phyloP scores from a whole-genome alignment of 2,888 invertebrate genomes.

The Acronicta leporina region DNA sequence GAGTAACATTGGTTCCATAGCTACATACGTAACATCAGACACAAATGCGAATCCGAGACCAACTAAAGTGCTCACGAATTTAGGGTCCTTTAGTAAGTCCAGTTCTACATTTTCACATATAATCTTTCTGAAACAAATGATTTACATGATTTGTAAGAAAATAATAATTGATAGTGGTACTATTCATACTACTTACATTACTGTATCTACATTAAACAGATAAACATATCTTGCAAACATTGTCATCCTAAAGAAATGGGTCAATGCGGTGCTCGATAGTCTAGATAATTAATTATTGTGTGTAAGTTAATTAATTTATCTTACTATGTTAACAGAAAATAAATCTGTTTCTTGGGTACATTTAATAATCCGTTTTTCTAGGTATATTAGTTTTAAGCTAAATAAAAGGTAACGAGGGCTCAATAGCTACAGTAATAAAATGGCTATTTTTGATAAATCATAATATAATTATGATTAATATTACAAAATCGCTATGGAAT shows the following conservation, averaged over 20 bases:
- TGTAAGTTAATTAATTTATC: no score
- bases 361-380: no score
- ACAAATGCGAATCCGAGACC: slow-evolving; percentile 90
- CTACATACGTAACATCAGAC: slow-evolving; percentile 90
- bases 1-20: slow-evolving; percentile 90
- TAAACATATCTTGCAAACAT: slow-evolving; percentile 5
- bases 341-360: no score
- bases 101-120: slow-evolving; percentile 83
- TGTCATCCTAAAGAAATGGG: slow-evolving; percentile 20
- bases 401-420: no score
- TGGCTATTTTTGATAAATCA: no score
- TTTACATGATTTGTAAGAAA: neutral
- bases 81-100: slow-evolving; percentile 79
- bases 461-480: no score
- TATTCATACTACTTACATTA: neutral
- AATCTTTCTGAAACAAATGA: slow-evolving; percentile 74
- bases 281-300: neutral
- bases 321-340: no score
- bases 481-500: no score
- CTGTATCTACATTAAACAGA: neutral
- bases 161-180: neutral
- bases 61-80: slow-evolving; percentile 77
- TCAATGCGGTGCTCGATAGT: neutral
- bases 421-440: no score
- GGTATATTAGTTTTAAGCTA: no score